Evolutionary conservation across 2,113 vertebrate species (phyloP).

Genomic region (Phocoena sinus): DNA sequence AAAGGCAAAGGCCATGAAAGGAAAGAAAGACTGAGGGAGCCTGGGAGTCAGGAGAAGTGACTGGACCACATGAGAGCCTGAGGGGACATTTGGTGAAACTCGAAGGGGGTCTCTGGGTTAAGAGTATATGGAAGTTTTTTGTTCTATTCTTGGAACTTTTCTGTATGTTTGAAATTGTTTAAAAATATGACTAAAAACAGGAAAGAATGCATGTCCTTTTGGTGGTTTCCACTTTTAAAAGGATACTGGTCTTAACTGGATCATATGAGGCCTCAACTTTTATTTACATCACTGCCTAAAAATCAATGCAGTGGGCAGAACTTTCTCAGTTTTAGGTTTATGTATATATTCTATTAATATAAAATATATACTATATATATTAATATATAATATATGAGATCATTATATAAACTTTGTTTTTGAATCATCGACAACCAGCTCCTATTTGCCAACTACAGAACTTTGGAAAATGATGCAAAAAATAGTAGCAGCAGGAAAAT

Average conservation of each 20-base stretch:
- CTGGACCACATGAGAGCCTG: accelerated
- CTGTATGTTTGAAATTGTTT: background rate
- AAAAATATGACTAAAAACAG: background rate
- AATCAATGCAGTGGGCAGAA: background rate
- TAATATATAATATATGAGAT: too few species aligned
- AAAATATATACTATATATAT: too few species aligned
- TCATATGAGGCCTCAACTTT: background rate
- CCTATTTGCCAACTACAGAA: background rate
- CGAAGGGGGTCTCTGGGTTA: background rate
- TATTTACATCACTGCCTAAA: background rate
- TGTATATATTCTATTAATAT: background rate
- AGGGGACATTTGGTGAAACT: background rate
- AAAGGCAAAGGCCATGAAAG: background rate
- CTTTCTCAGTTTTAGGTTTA: background rate
- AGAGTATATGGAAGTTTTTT: background rate
- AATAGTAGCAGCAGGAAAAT: background rate
- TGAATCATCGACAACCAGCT: background rate
- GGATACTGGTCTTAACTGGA: background rate
- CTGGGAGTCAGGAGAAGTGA: accelerated
- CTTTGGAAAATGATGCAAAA: background rate
- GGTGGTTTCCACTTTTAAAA: background rate
- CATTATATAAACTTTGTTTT: background rate
- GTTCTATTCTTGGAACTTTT: background rate
- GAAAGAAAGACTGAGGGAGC: background rate
- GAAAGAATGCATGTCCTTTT: background rate